phyloP scores from a whole-genome alignment of 2,888 invertebrate genomes.

The Nycteola revayana region DNA sequence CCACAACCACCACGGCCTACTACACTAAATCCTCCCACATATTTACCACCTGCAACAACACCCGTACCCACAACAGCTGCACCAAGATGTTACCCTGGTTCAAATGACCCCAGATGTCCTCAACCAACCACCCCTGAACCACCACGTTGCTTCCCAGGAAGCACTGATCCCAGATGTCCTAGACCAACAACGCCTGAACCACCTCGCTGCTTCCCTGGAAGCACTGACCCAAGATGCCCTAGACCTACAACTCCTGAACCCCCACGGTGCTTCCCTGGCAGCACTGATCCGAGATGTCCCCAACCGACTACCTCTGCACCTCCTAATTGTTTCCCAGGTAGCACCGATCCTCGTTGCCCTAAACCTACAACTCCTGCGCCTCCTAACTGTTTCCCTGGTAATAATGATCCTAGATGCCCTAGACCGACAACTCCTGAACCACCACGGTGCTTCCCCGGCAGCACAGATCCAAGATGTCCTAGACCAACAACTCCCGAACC shows the following conservation, averaged over 20 bases:
- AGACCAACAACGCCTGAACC: slow-evolving; percentile 25
- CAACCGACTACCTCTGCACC: slow-evolving; percentile 33
- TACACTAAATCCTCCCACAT: slow-evolving; percentile 38
- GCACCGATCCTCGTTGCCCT: slow-evolving; percentile 43
- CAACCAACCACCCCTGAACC: slow-evolving; percentile 23
- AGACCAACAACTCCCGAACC: slow-evolving; percentile 26
- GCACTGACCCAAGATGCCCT: slow-evolving; percentile 43
- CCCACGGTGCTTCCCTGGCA: slow-evolving; percentile 46
- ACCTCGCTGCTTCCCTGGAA: slow-evolving; percentile 36
- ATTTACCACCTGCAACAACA: slow-evolving; percentile 30
- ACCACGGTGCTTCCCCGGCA: slow-evolving; percentile 33
- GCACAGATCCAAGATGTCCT: slow-evolving; percentile 25
- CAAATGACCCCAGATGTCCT: slow-evolving; percentile 39
- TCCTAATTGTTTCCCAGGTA: slow-evolving; percentile 44
- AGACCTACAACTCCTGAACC: slow-evolving; percentile 31
- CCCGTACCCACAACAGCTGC: slow-evolving; percentile 31
- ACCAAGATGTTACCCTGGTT: slow-evolving; percentile 46
- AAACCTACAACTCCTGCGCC: slow-evolving; percentile 28
- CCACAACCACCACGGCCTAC: slow-evolving; percentile 46
- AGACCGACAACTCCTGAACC: slow-evolving; percentile 28
- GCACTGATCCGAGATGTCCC: slow-evolving; percentile 41
- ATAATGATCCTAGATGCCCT: slow-evolving; percentile 4
- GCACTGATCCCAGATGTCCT: slow-evolving; percentile 34
- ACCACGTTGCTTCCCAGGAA: slow-evolving; percentile 39
- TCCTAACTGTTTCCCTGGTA: slow-evolving; percentile 6